Percentiles rank a stretch among this genome's conserved stretches.
phyloP scores from a whole-genome alignment of 2,113 vertebrate genomes.

The Ptilonorhynchus violaceus region DNA sequence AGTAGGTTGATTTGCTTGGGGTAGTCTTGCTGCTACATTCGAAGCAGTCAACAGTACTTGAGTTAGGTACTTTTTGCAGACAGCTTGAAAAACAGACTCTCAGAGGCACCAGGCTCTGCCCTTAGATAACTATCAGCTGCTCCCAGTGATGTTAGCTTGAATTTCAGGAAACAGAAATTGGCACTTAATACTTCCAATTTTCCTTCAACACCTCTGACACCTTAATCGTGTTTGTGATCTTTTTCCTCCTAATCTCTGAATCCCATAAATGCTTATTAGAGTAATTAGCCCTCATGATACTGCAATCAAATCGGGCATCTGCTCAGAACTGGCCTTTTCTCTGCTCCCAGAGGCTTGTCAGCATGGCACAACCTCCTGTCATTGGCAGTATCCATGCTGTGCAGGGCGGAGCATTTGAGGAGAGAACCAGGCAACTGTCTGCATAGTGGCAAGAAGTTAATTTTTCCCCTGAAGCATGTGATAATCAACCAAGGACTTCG shows the following conservation, averaged over 20 bases:
- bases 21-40: background rate
- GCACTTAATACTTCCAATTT: constrained; percentile 15
- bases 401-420: background rate
- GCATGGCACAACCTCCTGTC: background rate
- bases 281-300: constrained; percentile 35
- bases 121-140: background rate
- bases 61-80: background rate
- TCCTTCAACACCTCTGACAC: constrained; percentile 2
- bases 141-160: background rate
- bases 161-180: constrained; percentile 6
- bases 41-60: background rate
- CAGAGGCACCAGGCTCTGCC: background rate
- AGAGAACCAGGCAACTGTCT: background rate
- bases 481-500: background rate
- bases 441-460: background rate
- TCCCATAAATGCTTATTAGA: constrained; percentile 11
- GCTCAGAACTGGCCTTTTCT: constrained; percentile 30
- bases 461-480: background rate
- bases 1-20: background rate
- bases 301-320: background rate
- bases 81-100: background rate
- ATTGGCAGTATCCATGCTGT: background rate
- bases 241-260: constrained; percentile 4
- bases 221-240: constrained; percentile 23
- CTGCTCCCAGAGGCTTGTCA: background rate